phyloP scores from a whole-genome alignment of 2,113 vertebrate species.

The Rhodinocichla rosea region DNA sequence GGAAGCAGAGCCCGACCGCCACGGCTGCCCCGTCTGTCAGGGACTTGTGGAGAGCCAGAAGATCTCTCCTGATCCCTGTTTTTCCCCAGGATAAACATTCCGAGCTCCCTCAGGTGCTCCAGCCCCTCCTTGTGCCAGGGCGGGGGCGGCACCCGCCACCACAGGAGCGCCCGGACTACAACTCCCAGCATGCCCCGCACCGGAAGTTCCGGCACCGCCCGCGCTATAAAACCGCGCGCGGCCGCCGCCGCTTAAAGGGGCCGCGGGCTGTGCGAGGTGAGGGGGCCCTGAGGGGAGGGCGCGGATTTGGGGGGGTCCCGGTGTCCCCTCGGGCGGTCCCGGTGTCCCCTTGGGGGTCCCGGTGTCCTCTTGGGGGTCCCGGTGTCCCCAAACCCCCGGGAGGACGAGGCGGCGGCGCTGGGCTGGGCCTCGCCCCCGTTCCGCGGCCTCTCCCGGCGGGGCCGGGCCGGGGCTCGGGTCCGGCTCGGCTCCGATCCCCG shows the following conservation, averaged over 20 bases:
- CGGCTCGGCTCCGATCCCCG: background rate
- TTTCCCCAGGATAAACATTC: background rate
- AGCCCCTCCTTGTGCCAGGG: background rate
- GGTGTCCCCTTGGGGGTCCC: no score
- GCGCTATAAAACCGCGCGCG: background rate
- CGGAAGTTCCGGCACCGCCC: background rate
- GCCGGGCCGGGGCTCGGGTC: background rate
- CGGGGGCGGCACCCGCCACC: rapidly evolving
- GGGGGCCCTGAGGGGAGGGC: background rate
- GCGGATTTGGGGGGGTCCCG: no score
- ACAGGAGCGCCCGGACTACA: rapidly evolving
- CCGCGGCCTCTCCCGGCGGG: background rate
- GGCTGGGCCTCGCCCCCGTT: background rate
- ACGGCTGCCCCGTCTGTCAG: background rate
- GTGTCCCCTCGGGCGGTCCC: no score
- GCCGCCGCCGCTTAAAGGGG: background rate
- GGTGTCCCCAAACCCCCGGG: no score
- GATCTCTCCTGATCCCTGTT: background rate
- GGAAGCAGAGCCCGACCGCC: background rate
- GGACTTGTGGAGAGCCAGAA: background rate
- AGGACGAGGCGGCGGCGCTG: no score
- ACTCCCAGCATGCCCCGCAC: background rate
- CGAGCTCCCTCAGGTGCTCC: no score
- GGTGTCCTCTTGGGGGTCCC: no score
- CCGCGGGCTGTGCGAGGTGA: background rate